phyloP scores from a whole-genome alignment of 2,888 invertebrate genomes.

The Boloria selene region DNA sequence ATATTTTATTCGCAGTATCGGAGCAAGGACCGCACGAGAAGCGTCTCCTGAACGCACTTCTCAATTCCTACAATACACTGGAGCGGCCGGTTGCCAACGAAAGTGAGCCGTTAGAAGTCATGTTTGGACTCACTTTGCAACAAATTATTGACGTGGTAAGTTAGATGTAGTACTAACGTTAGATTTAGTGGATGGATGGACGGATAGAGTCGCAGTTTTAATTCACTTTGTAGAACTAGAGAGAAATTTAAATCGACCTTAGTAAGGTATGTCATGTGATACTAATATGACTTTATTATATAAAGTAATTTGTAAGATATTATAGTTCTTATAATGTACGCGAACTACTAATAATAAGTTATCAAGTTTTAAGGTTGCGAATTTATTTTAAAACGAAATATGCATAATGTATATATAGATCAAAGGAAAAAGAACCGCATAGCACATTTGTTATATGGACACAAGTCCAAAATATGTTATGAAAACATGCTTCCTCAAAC shows the following conservation, averaged over 20 bases:
- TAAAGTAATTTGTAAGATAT: no score
- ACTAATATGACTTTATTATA: no score
- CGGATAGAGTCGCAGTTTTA: not conserved
- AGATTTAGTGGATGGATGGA: constrained; percentile 1
- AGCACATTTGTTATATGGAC: not conserved
- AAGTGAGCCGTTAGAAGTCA: constrained; percentile 94
- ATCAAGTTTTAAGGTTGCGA: no score
- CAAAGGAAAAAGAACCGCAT: not conserved
- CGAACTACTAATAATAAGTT: no score
- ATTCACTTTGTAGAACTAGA: constrained; percentile 1
- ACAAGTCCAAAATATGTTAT: constrained; percentile 1
- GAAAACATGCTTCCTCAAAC: constrained; percentile 12
- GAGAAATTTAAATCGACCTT: no score
- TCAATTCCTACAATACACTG: constrained; percentile 92
- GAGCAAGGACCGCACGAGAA: constrained; percentile 95
- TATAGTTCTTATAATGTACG: no score
- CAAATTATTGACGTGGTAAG: constrained; percentile 98
- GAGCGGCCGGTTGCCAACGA: constrained; percentile 96
- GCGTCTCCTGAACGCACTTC: constrained; percentile 90
- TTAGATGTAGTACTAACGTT: constrained; percentile 46
- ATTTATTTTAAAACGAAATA: no score
- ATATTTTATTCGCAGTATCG: constrained; percentile 85
- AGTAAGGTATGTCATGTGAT: no score
- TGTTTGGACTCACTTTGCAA: constrained; percentile 94
- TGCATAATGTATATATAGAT: not conserved